Evolutionary conservation across 2,888 invertebrate genomes (phyloP).

Genomic region (Pseudococcus longispinus): DNA sequence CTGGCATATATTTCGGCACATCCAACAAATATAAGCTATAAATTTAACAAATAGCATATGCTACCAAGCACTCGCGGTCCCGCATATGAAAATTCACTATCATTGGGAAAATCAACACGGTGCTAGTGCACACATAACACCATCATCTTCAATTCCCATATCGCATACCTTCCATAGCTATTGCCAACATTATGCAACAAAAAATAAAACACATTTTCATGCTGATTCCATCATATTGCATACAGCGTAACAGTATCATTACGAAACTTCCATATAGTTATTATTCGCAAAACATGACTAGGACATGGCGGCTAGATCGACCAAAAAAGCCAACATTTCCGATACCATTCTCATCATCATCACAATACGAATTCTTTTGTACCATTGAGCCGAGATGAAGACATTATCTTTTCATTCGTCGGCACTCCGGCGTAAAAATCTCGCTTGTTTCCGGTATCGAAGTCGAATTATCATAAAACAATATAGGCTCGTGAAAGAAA

Average conservation of each 20-base stretch:
- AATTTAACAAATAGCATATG: no score
- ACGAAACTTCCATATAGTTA: not conserved
- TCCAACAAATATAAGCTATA: no score
- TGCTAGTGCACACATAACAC: not conserved
- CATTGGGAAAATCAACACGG: not conserved
- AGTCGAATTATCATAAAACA: conserved; percentile 8
- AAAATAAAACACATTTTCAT: not conserved
- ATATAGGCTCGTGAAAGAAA: not conserved
- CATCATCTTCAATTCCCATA: conserved; percentile 3
- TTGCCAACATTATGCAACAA: not conserved
- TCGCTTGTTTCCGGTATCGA: not conserved
- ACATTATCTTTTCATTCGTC: not conserved
- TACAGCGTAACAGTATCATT: not conserved
- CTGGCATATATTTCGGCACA: not conserved
- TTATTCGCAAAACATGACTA: not conserved
- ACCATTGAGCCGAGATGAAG: not conserved
- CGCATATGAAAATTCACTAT: not conserved
- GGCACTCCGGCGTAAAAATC: not conserved
- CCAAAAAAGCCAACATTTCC: not conserved
- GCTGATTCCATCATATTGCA: not conserved
- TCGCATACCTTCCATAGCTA: not conserved
- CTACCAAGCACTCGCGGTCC: not conserved
- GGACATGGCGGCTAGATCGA: not conserved
- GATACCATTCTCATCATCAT: not conserved
- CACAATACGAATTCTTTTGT: not conserved